A percentile compares a stretch with the other conserved stretches of the same genome.
These are phyloP conservation scores for Philereme vetulata DNA, from an alignment of 2,888 invertebrate genomes.

Conservation along the genomic window DNA sequence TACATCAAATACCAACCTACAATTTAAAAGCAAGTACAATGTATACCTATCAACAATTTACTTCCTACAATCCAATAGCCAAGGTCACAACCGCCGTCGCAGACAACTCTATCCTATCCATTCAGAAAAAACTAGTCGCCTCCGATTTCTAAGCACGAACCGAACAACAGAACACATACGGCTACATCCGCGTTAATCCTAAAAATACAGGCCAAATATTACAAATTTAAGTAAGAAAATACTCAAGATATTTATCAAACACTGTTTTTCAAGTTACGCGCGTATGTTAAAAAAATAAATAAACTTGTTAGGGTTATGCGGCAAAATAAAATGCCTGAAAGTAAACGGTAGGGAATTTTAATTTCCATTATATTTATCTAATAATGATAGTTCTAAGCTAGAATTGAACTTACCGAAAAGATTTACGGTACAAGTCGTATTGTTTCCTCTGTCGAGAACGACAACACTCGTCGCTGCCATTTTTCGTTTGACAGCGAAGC, in stretches of 20 bases:
- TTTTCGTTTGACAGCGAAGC: slow-evolving; percentile 83
- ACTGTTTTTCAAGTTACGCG: slow-evolving; percentile 73
- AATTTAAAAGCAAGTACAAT: neutral
- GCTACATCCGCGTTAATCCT: slow-evolving; percentile 30
- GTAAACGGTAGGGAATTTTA: slow-evolving; percentile 14
- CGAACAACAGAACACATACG: slow-evolving; percentile 28
- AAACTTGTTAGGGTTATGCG: slow-evolving; percentile 67
- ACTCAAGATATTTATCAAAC: slow-evolving; percentile 15
- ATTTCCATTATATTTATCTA: neutral
- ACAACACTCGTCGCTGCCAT: slow-evolving; percentile 96
- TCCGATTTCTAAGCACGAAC: slow-evolving; percentile 55
- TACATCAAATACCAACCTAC: slow-evolving; percentile 64
- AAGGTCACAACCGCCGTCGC: slow-evolving; percentile 77
- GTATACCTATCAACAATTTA: slow-evolving; percentile 66
- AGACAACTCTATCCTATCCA: slow-evolving; percentile 78
- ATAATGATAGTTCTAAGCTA: neutral
- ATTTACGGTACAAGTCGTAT: slow-evolving; percentile 98
- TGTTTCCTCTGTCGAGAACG: slow-evolving; percentile 97
- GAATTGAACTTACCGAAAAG: slow-evolving; percentile 91
- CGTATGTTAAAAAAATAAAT: slow-evolving; percentile 66
- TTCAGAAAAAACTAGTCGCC: slow-evolving; percentile 72
- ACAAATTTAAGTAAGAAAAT: slow-evolving; percentile 2
- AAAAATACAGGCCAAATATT: slow-evolving; percentile 1
- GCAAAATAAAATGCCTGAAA: slow-evolving; percentile 34
- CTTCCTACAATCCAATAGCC: slow-evolving; percentile 84